A percentile compares a stretch with the other conserved stretches of the same genome.
Conservation (phyloP, 1,140 invertebrate genomes). For the Drosophila tani region DNA sequence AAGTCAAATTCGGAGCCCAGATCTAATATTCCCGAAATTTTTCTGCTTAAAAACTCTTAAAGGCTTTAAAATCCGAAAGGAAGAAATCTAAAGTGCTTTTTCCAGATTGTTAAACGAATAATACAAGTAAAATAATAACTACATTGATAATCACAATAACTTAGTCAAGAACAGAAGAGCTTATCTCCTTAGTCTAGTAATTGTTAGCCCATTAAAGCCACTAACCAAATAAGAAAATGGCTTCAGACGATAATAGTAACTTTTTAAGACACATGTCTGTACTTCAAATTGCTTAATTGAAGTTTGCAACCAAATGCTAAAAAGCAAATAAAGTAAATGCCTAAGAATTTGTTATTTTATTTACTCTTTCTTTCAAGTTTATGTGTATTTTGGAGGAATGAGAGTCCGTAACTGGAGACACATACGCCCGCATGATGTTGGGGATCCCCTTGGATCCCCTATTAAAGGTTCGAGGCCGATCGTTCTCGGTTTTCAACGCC, state of each 20-base stretch:
- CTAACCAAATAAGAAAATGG: not conserved
- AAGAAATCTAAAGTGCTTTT: not conserved
- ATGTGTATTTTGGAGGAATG: conserved; percentile 21
- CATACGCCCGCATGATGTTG: conserved; percentile 44
- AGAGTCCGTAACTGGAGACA: conserved; percentile 43
- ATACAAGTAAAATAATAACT: no score
- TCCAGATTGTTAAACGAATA: no score
- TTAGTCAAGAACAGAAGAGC: not conserved
- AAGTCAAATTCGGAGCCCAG: not conserved
- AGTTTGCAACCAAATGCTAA: conserved; percentile 4
- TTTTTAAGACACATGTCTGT: not conserved
- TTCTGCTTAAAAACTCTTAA: no score
- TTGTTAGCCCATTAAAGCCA: not conserved
- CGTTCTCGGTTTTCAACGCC: conserved; percentile 50
- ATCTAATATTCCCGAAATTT: not conserved
- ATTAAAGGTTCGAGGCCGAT: conserved; percentile 19
- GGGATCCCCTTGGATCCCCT: conserved; percentile 21
- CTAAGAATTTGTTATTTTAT: conserved; percentile 37
- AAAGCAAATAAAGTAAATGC: conserved; percentile 21
- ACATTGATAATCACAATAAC: not conserved
- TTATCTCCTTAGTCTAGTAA: not conserved
- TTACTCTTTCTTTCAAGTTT: conserved; percentile 16
- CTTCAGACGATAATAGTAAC: not conserved
- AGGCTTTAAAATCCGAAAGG: not conserved
- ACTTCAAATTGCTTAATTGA: not conserved